phyloP scores from a whole-genome alignment of 1,140 invertebrate species.

The Drosophila oshimai region DNA sequence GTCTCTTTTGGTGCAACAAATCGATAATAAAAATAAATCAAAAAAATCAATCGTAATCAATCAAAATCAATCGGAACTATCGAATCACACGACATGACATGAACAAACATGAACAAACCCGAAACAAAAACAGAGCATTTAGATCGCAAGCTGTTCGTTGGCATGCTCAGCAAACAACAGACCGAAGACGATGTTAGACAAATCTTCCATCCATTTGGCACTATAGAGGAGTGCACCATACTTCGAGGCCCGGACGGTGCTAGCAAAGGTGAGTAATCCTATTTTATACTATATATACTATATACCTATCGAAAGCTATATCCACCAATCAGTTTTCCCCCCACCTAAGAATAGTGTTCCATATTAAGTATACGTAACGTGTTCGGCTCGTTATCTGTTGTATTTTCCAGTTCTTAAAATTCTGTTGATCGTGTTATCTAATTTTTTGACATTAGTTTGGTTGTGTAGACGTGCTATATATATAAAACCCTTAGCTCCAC shows the following conservation, averaged over 20 bases:
- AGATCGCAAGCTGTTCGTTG: conserved; percentile 99
- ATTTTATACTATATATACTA: conserved; percentile 5
- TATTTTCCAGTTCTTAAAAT: conserved; percentile 47
- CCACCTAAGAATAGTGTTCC: neutral
- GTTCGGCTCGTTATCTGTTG: conserved; percentile 69
- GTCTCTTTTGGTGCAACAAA: conserved; percentile 69
- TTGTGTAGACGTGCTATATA: conserved; percentile 23
- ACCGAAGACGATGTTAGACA: conserved; percentile 99
- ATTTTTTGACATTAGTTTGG: conserved; percentile 44
- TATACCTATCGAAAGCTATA: conserved; percentile 33
- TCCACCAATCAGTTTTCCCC: neutral
- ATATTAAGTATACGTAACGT: conserved; percentile 66
- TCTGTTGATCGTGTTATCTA: conserved; percentile 55
- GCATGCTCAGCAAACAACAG: conserved; percentile 99
- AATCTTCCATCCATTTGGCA: conserved; percentile 97
- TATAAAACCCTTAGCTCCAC: too few relatives aligned
- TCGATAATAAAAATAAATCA: conserved; percentile 10
- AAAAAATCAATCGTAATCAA: conserved; percentile 38
- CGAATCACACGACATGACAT: conserved; percentile 34
- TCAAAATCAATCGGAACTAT: conserved; percentile 31
- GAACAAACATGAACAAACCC: conserved; percentile 30
- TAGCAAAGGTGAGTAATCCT: conserved; percentile 92
- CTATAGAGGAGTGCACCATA: conserved; percentile 99
- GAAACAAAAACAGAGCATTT: conserved; percentile 81
- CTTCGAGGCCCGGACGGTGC: conserved; percentile 97